Percentiles rank a stretch among this genome's conserved stretches.
These are phyloP conservation scores for Scaptomyza parva DNA, from an alignment of 2,888 invertebrate species.

Conservation along the genomic window DNA sequence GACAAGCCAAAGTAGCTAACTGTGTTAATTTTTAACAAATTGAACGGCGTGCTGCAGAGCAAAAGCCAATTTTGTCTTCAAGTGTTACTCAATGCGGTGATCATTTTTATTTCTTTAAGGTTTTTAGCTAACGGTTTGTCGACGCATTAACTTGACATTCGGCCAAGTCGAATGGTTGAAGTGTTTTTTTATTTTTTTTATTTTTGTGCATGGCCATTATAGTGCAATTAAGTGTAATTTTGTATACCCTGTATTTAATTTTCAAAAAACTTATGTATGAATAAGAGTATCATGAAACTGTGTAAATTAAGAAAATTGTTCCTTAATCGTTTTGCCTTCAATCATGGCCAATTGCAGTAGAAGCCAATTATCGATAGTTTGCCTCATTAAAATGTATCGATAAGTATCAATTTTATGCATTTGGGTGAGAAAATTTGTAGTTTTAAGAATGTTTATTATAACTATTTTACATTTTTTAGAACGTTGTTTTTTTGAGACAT, in stretches of 20 bases:
- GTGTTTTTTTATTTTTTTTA: slow-evolving; percentile 15
- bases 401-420: background rate
- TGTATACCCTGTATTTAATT: slow-evolving; percentile 5
- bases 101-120: background rate
- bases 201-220: slow-evolving; percentile 58
- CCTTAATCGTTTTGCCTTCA: background rate
- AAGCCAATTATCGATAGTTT: background rate
- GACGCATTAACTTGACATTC: slow-evolving; percentile 73
- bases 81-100: slow-evolving; percentile 55
- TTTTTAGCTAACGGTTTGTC: slow-evolving; percentile 51
- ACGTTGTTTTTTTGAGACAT: background rate
- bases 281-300: background rate
- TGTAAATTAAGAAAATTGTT: background rate
- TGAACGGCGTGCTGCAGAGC: slow-evolving; percentile 37
- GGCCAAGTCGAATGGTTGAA: slow-evolving; percentile 51
- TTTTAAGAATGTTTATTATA: background rate
- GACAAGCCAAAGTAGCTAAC: slow-evolving; percentile 24
- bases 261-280: background rate
- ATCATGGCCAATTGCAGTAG: background rate
- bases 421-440: background rate
- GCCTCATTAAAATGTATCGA: background rate
- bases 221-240: slow-evolving; percentile 66
- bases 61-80: slow-evolving; percentile 62
- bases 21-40: slow-evolving; percentile 54
- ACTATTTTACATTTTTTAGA: background rate